Base-by-base conservation (phyloP, 2,888 invertebrate species). In the Pheosia gnoma region DNA sequence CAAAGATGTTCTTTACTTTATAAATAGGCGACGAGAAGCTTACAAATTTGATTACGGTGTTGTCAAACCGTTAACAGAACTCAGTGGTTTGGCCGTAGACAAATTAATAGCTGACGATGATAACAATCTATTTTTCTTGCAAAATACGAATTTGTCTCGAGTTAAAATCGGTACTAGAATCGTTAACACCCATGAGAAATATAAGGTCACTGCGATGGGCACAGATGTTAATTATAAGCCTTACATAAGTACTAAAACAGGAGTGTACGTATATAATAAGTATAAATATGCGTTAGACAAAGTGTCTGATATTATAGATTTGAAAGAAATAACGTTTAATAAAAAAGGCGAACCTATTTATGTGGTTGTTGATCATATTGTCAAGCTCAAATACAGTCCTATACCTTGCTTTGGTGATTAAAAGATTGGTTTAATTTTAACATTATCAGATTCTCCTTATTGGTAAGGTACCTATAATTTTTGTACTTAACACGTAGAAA, bases 251-350 rank as follows among this genome's bases (percentile, higher is more conserved):
- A 81, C 90, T 0, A 82, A 75, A 1, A 83, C 83, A 58, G 92
- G 91, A 0, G 60, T 91, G 0, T 91, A 82, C 58, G 78, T 83
- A 0, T 93, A 91, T 56, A 91, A 93, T 75, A 91, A 89, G 58
- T 91, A 87, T 62, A 93, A 91, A 61, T 91, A 82, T 63, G 87
- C 83, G 0, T 78, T 90, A 58, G 91, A 91, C 66, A 91, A 85
- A 69, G 79, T 86, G 7, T 81, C 86, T 3, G 77, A 84, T 65
- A 71, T 91, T 37, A 79, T 58, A 52, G 80, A 87, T 75, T 66
- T 91, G 36, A 87, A 72, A 70, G 85, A 85, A 43, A 61, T 92
- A 1, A 79, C 86, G 0, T 93, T 93, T 79, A 83, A 82, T 49
- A 86, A 74, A 45, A 69, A 72, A 4, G 85, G 87, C 36, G 88